Evolutionary conservation across 2,797 vertebrate species (phyloP).

Genomic region (Linurgus olivaceus): DNA sequence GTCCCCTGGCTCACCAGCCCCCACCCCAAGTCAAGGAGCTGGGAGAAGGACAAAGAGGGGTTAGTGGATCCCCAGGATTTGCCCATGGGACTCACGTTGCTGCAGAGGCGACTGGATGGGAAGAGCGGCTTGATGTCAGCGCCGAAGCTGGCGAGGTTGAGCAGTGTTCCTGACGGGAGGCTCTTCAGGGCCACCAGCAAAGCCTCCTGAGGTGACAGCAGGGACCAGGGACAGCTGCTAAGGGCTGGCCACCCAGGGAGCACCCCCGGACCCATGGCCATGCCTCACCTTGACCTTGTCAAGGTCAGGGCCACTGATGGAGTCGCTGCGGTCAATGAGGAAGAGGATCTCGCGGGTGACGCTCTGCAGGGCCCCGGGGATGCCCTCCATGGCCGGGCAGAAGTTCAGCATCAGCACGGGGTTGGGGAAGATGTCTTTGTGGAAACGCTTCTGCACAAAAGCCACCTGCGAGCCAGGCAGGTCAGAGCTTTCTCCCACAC

Average conservation of each 20-base stretch:
- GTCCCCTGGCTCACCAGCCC: accelerated
- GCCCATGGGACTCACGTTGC: constrained; percentile 80
- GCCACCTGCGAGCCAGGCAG: constrained; percentile 78
- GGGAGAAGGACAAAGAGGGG: neutral
- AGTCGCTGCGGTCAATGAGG: constrained; percentile 82
- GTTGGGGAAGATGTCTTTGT: constrained; percentile 93
- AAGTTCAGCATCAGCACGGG: constrained; percentile 96
- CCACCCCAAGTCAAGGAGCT: accelerated
- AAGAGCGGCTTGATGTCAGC: constrained; percentile 83
- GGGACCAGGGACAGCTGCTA: neutral
- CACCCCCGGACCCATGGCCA: accelerated
- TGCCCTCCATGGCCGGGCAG: constrained; percentile 81
- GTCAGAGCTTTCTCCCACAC: neutral
- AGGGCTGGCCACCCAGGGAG: neutral
- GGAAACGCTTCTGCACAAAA: constrained; percentile 91
- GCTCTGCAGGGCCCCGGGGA: constrained; percentile 81
- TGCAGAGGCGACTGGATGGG: constrained; percentile 86
- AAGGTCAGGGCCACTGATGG: constrained; percentile 76
- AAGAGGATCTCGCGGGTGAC: constrained; percentile 90
- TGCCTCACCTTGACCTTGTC: constrained; percentile 82
- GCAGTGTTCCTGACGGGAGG: constrained; percentile 84
- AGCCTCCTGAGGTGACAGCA: constrained; percentile 80
- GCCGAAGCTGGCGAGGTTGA: constrained; percentile 87
- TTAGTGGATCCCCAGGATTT: neutral
- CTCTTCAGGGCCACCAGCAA: constrained; percentile 92